A percentile compares a stretch with the other conserved stretches of the same genome.
phyloP scores from a whole-genome alignment of 2,888 invertebrate genomes.

The Cantharis rustica region DNA sequence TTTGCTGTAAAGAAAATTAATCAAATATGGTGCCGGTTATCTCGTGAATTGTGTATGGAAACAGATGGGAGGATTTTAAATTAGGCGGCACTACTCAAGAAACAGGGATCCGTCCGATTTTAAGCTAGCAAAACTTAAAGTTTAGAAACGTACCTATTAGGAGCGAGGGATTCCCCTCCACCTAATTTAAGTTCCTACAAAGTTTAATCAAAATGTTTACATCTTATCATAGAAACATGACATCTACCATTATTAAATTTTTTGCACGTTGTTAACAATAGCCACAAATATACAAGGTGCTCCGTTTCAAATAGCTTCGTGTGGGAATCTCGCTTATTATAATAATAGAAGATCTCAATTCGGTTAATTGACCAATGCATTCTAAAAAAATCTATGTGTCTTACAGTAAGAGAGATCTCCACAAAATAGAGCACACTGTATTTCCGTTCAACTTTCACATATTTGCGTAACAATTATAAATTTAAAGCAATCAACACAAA shows the following conservation, averaged over 20 bases:
- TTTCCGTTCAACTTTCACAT: neutral
- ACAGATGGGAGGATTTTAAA: neutral
- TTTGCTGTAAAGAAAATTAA: constrained; percentile 3
- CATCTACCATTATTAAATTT: neutral
- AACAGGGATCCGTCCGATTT: neutral
- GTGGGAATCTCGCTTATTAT: neutral
- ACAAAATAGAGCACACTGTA: neutral
- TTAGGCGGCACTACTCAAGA: neutral
- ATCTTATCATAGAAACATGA: neutral
- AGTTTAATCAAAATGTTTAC: neutral
- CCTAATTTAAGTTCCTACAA: neutral
- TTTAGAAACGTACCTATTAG: neutral
- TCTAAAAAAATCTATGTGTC: too few species aligned
- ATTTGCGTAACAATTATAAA: neutral
- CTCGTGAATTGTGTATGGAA: neutral
- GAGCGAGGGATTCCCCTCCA: neutral
- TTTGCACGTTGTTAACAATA: neutral
- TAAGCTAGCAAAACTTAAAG: neutral
- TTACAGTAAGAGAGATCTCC: neutral
- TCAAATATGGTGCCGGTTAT: neutral
- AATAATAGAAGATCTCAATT: too few species aligned
- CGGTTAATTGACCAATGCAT: too few species aligned
- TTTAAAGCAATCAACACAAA: constrained; percentile 11
- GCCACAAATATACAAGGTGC: neutral
- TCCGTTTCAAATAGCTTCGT: neutral